Evolutionary conservation across 2,888 invertebrate species (phyloP).

Genomic region (Chaetoderma sp.): DNA sequence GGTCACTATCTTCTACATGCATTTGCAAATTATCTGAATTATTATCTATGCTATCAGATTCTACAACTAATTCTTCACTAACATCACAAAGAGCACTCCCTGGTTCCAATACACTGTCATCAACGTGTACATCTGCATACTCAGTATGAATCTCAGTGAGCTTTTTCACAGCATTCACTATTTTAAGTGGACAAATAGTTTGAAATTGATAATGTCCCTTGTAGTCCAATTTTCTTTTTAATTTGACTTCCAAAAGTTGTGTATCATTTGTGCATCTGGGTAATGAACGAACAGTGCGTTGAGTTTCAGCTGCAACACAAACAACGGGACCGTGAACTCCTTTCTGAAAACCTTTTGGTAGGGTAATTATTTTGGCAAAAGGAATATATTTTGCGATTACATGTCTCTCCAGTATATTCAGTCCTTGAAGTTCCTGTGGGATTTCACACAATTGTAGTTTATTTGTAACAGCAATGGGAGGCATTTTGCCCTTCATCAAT

Average conservation of each 20-base stretch:
- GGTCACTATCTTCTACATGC: too few relatives aligned
- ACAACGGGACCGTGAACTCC: slow-evolving; percentile 40
- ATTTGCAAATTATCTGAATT: too few relatives aligned
- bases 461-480: slow-evolving; percentile 6
- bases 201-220: slow-evolving; percentile 31
- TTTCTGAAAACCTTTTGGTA: slow-evolving; percentile 39
- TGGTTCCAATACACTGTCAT: too few relatives aligned
- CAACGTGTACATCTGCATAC: too few relatives aligned
- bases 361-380: slow-evolving; percentile 37
- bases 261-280: slow-evolving; percentile 26
- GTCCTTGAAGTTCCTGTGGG: slow-evolving; percentile 24
- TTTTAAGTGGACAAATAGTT: too few relatives aligned
- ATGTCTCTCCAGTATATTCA: slow-evolving; percentile 38
- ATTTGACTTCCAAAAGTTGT: slow-evolving; percentile 26
- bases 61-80: too few relatives aligned
- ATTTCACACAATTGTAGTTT: slow-evolving; percentile 11
- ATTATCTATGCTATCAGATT: too few relatives aligned
- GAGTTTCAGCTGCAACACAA: slow-evolving; percentile 38
- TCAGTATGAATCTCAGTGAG: too few relatives aligned
- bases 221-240: slow-evolving; percentile 35
- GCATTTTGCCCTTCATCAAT: slow-evolving; percentile 13
- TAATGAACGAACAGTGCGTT: slow-evolving; percentile 20
- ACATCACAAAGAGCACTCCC: too few relatives aligned
- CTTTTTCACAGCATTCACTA: too few relatives aligned
- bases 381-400: slow-evolving; percentile 35